Evolutionary conservation across 2,113 vertebrate genomes (phyloP), one percentile per base, ranked within the genome.

Genomic region (Myotis davidii): DNA sequence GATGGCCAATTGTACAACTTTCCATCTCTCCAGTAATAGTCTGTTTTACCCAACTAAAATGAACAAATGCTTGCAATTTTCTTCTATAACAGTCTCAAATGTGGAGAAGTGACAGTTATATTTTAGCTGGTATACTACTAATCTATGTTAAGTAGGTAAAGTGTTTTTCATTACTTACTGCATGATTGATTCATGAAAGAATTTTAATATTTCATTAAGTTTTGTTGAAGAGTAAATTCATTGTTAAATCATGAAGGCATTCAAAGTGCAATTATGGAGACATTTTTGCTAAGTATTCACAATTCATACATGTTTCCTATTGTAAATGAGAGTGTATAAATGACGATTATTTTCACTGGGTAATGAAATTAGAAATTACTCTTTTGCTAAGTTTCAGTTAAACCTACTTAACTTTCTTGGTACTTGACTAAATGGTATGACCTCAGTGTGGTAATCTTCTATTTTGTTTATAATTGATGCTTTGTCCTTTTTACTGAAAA

Each of bases 391-490:
- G 45, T 95, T 90, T 94, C 10, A 9, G 17, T 82, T 81, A 81
- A 76, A 65, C 45, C 48, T 56, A 25, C 78, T 76, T 88, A 90
- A 74, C 20, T 86, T 93, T 90, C 21, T 91, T 96, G 32, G 52
- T 87, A 81, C 39, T 73, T 94, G 56, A 85, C n/a, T 88, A 9
- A 59, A 45, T 84, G 69, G 29, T 94, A 9, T 88, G 20, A 56
- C 37, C 6, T 61, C 67, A 54, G 21, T 65, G 69, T 64, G 10
- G 2, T 59, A 74, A 78, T 50, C 39, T 92, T 90, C 32, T 25
- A 86, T 85, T 95, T 92, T 97, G n/a, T 88, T 94, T 85, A 72
- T 85, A 92, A 82, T 42, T 77, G 18, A 72, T 91, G 29, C 23
- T 76, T 94, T 90, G 39, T 89, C 21, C 54, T 73, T 94, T 90